These are phyloP conservation scores for Jacana jacana DNA, from an alignment of 2,113 vertebrate species.

Conservation along the genomic window DNA sequence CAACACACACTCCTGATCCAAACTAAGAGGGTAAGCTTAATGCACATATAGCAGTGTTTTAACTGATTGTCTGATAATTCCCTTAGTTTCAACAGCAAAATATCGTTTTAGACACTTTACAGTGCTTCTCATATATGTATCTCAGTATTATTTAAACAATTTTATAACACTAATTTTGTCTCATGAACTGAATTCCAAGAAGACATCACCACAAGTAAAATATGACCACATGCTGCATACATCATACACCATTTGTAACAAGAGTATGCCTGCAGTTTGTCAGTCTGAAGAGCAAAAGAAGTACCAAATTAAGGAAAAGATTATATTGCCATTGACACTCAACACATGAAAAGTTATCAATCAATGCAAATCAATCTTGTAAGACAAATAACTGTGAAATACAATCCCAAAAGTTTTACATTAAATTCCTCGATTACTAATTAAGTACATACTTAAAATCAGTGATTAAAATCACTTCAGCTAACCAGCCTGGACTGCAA, in stretches of 20 bases:
- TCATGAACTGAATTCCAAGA: neutral
- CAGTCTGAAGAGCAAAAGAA: neutral
- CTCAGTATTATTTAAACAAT: neutral
- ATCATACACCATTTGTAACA: neutral
- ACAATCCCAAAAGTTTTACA: neutral
- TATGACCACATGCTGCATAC: neutral
- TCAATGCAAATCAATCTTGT: neutral
- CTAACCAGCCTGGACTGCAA: neutral
- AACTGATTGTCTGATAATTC: neutral
- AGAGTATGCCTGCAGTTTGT: neutral
- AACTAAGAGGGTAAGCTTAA: neutral
- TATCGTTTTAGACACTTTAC: neutral
- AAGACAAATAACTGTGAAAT: neutral
- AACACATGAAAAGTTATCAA: neutral
- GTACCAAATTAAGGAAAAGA: neutral
- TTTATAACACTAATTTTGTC: neutral
- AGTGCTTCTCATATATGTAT: neutral
- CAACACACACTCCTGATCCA: neutral
- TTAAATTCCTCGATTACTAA: neutral
- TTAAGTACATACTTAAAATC: neutral
- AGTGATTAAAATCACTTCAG: neutral
- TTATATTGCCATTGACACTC: neutral
- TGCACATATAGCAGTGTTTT: neutral
- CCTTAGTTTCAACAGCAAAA: neutral
- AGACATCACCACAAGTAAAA: neutral